A percentile compares a stretch with the other conserved stretches of the same genome.
Evolutionary conservation across 2,888 invertebrate genomes (phyloP).

Genomic region (Tiliacea citrago): DNA sequence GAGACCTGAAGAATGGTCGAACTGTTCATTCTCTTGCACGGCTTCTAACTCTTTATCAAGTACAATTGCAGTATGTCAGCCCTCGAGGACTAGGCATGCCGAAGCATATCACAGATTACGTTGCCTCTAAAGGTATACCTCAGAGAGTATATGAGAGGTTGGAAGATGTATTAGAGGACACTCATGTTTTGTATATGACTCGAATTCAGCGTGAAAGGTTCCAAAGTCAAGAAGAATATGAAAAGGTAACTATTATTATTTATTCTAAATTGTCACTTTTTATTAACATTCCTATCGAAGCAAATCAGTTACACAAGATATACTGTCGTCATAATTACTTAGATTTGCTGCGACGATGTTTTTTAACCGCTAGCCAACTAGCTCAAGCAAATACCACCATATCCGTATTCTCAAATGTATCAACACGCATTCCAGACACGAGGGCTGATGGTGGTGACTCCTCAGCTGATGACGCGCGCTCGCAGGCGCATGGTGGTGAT

Average conservation of each 20-base stretch:
- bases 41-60: conserved; percentile 97
- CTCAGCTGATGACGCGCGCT: conserved; percentile 98
- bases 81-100: conserved; percentile 98
- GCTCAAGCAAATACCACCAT: neutral
- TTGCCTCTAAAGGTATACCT: conserved; percentile 94
- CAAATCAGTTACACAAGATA: neutral
- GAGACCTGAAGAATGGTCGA: conserved; percentile 99
- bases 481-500: conserved; percentile 98
- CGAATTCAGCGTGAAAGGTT: conserved; percentile 99
- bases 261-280: neutral
- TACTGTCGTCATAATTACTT: neutral
- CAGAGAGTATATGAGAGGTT: conserved; percentile 94
- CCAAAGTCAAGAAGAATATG: conserved; percentile 95
- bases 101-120: conserved; percentile 94
- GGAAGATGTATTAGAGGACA: conserved; percentile 96
- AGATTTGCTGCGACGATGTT: neutral
- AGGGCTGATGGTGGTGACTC: conserved; percentile 97
- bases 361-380: neutral
- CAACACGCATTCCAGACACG: conserved; percentile 91
- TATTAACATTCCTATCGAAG: neutral
- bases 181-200: conserved; percentile 99
- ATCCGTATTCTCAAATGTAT: neutral
- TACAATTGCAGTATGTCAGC: conserved; percentile 97
- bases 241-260: conserved; percentile 91
- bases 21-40: conserved; percentile 99